Evolutionary conservation across 1,140 invertebrate genomes (phyloP).

Genomic region (Drosophila kanapiae): DNA sequence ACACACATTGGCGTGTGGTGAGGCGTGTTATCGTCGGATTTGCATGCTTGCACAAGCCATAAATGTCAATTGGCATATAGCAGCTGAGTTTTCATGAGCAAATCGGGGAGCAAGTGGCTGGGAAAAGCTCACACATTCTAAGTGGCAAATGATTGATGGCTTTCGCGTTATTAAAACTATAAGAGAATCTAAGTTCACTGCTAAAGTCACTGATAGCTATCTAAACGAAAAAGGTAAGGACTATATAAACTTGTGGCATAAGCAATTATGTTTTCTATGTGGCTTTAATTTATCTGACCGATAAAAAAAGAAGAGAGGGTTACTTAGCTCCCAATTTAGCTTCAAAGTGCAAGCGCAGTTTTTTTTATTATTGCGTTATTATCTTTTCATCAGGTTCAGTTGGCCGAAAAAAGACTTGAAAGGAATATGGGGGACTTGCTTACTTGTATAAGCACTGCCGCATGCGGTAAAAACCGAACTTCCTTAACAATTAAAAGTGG

Average conservation of each 20-base stretch:
- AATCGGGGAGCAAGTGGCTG: constrained; percentile 18
- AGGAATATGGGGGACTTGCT: no score
- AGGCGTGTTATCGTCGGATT: constrained; percentile 69
- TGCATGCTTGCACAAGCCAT: constrained; percentile 79
- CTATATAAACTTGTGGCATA: background rate
- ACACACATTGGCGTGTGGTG: constrained; percentile 55
- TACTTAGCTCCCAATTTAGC: background rate
- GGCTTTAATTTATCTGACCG: background rate
- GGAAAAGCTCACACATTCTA: constrained; percentile 13
- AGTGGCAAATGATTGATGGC: constrained; percentile 52
- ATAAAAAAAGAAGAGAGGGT: background rate
- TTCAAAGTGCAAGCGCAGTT: no score
- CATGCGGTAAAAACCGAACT: no score
- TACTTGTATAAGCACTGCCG: no score
- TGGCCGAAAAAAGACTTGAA: no score
- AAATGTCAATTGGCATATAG: constrained; percentile 74
- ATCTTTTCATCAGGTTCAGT: no score
- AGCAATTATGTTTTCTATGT: background rate
- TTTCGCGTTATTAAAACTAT: constrained; percentile 42
- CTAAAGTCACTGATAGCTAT: background rate
- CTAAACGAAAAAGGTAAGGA: background rate
- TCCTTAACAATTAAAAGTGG: no score
- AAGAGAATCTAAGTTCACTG: background rate
- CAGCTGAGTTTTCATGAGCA: constrained; percentile 22
- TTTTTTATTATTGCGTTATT: no score